These are phyloP conservation scores for Metacarcinus magister DNA, from an alignment of 2,888 invertebrate genomes.

Conservation along the genomic window DNA sequence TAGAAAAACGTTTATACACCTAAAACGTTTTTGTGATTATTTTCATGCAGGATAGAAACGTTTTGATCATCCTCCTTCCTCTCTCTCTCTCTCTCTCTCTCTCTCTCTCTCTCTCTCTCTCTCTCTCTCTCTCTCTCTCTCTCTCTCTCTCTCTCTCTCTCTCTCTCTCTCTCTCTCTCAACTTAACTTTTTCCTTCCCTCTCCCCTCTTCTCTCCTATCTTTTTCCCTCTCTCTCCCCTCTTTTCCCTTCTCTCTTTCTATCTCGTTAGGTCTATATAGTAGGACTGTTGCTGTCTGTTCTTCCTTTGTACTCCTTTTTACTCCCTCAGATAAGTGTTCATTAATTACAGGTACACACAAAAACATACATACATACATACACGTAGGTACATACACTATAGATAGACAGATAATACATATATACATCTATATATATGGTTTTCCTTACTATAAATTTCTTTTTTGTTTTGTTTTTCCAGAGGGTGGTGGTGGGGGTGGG, in stretches of 20 bases:
- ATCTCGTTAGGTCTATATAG: neutral
- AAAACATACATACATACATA: no score
- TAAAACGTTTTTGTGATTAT: neutral
- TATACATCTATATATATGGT: no score
- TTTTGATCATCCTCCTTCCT: neutral
- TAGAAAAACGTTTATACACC: no score
- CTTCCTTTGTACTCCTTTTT: no score
- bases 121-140: neutral
- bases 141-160: neutral
- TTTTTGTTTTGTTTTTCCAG: neutral
- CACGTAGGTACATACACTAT: no score
- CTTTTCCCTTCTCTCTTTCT: constrained; percentile 27
- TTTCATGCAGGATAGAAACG: neutral
- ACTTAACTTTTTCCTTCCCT: neutral
- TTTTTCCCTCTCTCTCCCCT: neutral
- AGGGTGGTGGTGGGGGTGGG: constrained; percentile 38
- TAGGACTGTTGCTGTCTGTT: no score
- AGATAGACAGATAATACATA: no score
- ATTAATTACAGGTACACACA: no score
- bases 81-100: constrained; percentile 46
- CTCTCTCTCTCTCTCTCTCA: neutral
- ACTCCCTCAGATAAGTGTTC: no score
- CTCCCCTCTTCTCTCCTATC: neutral
- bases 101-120: constrained; percentile 27
- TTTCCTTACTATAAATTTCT: neutral